These are phyloP conservation scores for Rhogogaster chlorosoma DNA, from an alignment of 2,888 invertebrate species.

Conservation along the genomic window DNA sequence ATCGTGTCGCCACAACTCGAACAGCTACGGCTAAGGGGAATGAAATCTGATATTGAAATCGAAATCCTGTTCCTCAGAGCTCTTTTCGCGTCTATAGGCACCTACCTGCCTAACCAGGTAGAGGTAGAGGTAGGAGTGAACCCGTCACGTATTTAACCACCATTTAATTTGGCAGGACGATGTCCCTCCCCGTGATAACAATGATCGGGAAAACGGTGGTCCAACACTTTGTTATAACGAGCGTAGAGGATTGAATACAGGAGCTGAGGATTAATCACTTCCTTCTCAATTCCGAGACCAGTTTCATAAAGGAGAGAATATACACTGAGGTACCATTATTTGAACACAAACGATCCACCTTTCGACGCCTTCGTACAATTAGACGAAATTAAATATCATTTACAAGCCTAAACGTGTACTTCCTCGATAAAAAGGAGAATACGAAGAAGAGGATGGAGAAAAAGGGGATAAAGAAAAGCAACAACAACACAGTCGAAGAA, in stretches of 20 bases:
- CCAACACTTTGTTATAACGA: background rate
- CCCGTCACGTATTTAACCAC: background rate
- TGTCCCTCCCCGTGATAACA: background rate
- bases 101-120: background rate
- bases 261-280: conserved; percentile 13
- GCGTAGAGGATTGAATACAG: background rate
- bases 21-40: conserved; percentile 7
- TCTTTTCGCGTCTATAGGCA: conserved; percentile 16
- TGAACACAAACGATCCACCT: conserved; percentile 10
- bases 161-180: conserved; percentile 6
- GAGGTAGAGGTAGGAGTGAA: background rate
- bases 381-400: conserved; percentile 40
- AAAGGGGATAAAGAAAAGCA: background rate
- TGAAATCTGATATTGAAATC: conserved; percentile 47
- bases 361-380: conserved; percentile 27
- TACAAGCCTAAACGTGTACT: conserved; percentile 33
- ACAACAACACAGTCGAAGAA: background rate
- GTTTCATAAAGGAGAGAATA: background rate
- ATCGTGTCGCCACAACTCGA: background rate
- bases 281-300: background rate
- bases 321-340: background rate
- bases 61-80: conserved; percentile 36
- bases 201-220: background rate
- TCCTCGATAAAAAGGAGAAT: background rate
- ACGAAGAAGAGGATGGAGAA: background rate